These are phyloP conservation scores for Piezodorus guildinii DNA, from an alignment of 1,140 invertebrate genomes.

Conservation along the genomic window DNA sequence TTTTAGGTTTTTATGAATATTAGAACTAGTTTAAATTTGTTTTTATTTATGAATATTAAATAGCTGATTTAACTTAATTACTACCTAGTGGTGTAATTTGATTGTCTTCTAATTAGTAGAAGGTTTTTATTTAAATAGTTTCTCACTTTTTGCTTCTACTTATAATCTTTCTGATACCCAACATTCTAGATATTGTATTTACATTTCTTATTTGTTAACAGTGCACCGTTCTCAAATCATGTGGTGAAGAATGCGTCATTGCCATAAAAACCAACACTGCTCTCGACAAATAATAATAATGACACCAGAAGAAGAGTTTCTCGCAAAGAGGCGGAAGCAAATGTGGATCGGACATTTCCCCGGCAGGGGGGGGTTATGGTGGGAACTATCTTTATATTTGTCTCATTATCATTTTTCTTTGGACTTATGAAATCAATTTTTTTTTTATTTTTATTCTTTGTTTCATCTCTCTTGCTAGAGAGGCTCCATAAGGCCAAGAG, in stretches of 20 bases:
- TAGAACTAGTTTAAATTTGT: too few species aligned
- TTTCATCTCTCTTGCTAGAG: not conserved
- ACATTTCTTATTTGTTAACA: constrained; percentile 32
- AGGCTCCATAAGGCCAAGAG: constrained; percentile 3
- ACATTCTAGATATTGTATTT: too few species aligned
- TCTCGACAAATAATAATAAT: constrained; percentile 68
- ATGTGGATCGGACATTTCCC: constrained; percentile 2
- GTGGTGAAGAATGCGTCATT: constrained; percentile 85
- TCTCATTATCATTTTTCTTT: not conserved
- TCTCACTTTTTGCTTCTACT: too few species aligned
- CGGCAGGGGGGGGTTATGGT: constrained; percentile 5
- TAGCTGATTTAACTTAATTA: too few species aligned
- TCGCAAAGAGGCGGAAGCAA: not conserved
- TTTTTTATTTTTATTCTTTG: not conserved
- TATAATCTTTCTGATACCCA: too few species aligned
- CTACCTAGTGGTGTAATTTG: too few species aligned
- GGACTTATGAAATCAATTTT: constrained; percentile 1
- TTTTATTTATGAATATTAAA: too few species aligned
- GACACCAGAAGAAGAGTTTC: not conserved
- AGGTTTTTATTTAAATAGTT: too few species aligned
- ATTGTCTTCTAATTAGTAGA: too few species aligned
- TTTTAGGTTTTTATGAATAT: too few species aligned
- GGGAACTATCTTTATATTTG: not conserved
- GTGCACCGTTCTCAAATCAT: constrained; percentile 84
- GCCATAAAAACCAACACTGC: constrained; percentile 87